These are phyloP conservation scores for Sebastes nivosus DNA, from an alignment of 2,797 vertebrate genomes.

Conservation along the genomic window DNA sequence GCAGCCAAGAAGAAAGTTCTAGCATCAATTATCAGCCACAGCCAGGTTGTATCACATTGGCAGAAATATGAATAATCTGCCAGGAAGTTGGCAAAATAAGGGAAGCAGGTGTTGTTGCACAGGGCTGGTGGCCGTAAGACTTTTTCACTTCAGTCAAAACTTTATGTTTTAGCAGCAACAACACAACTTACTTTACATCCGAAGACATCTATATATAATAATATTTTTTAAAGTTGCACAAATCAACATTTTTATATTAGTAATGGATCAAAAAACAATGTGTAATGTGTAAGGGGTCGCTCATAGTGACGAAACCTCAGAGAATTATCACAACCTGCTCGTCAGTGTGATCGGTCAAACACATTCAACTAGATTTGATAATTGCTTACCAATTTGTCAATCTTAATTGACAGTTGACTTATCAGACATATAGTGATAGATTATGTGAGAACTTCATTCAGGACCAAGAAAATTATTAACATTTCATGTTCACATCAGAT, in stretches of 20 bases:
- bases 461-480: conserved; percentile 1
- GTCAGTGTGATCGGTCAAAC: not conserved
- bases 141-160: not conserved
- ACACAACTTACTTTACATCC: not conserved
- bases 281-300: too few relatives aligned
- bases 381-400: not conserved
- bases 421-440: not conserved
- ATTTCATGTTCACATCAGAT: conserved; percentile 14
- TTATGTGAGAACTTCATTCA: not conserved
- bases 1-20: not conserved
- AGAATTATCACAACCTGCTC: not conserved
- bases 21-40: not conserved
- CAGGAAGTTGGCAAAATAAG: not conserved
- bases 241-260: not conserved
- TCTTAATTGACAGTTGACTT: not conserved
- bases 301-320: not conserved
- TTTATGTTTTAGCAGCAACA: not conserved
- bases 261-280: too few relatives aligned
- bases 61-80: not conserved
- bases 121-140: not conserved
- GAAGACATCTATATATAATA: not conserved
- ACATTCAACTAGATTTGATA: not conserved
- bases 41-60: not conserved
- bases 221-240: not conserved
- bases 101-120: not conserved